phyloP scores from a whole-genome alignment of 2,113 vertebrate species.

The Bubo scandiacus region DNA sequence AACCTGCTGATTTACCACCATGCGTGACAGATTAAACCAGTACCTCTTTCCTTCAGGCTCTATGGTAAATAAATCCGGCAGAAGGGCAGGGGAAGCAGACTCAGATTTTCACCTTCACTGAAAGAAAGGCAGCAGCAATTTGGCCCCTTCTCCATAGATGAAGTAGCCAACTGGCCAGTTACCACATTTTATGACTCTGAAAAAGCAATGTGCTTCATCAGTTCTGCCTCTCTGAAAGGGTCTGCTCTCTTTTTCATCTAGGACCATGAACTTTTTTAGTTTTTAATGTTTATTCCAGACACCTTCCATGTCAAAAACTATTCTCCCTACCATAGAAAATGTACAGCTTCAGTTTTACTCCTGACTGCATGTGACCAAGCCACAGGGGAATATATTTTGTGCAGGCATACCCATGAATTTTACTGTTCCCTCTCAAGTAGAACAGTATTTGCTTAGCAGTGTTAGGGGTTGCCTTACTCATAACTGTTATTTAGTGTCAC shows the following conservation, averaged over 20 bases:
- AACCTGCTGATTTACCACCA: background rate
- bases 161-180: slow-evolving; percentile 32
- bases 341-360: background rate
- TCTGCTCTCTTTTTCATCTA: slow-evolving; percentile 26
- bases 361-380: background rate
- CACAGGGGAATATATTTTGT: background rate
- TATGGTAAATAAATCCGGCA: background rate
- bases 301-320: background rate
- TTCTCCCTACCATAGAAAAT: background rate
- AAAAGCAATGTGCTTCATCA: slow-evolving; percentile 19
- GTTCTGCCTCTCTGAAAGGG: slow-evolving; percentile 11
- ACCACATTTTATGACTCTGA: slow-evolving; percentile 14
- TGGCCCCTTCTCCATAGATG: background rate
- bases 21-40: background rate
- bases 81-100: background rate
- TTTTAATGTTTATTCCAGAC: slow-evolving; percentile 38
- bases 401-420: background rate
- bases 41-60: background rate
- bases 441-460: background rate
- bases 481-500: background rate
- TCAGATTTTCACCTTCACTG: background rate
- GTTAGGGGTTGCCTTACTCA: background rate
- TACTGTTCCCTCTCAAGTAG: background rate
- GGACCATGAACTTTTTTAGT: background rate
- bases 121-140: background rate